Conservation (phyloP, 1,140 invertebrate species). For the Agraylea sexmaculata region DNA sequence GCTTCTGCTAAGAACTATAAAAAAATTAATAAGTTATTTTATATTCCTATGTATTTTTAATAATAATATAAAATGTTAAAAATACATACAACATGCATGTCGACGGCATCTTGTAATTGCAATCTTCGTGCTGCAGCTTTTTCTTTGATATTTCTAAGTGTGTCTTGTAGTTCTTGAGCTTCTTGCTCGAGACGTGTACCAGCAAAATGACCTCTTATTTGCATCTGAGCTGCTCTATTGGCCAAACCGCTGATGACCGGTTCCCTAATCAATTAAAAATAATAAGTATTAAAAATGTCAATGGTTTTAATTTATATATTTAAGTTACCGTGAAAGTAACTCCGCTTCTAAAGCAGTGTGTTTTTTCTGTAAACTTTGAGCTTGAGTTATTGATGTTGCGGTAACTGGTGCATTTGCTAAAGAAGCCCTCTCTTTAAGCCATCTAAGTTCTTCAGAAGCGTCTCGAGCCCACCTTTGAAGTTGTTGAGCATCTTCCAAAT, state of each 20-base stretch:
- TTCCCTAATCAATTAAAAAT: constrained; percentile 68
- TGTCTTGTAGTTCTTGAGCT: constrained; percentile 50
- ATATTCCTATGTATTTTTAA: too few relatives aligned
- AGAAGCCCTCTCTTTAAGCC: constrained; percentile 77
- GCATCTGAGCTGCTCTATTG: constrained; percentile 62
- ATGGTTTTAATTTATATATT: too few relatives aligned
- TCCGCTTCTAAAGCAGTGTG: constrained; percentile 80
- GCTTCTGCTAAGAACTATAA: constrained; percentile 74
- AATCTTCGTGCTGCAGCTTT: constrained; percentile 56
- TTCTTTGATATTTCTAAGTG: constrained; percentile 54
- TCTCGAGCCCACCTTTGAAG: constrained; percentile 78
- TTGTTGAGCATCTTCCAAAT: constrained; percentile 75
- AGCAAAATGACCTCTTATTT: constrained; percentile 75
- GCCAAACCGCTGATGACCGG: constrained; percentile 62
- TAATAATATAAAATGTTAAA: background rate
- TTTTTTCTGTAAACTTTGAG: constrained; percentile 94
- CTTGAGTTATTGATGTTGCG: constrained; percentile 66
- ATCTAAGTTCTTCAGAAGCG: constrained; percentile 75
- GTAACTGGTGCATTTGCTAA: constrained; percentile 58
- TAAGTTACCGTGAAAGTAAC: constrained; percentile 43
- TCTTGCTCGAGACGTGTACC: constrained; percentile 54
- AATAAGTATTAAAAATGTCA: too few relatives aligned
- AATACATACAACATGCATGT: constrained; percentile 61
- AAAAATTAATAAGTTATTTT: constrained; percentile 13
- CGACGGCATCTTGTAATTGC: constrained; percentile 67